Conservation (phyloP, 2,113 vertebrate genomes). For the Protobothrops mucrosquamatus region DNA sequence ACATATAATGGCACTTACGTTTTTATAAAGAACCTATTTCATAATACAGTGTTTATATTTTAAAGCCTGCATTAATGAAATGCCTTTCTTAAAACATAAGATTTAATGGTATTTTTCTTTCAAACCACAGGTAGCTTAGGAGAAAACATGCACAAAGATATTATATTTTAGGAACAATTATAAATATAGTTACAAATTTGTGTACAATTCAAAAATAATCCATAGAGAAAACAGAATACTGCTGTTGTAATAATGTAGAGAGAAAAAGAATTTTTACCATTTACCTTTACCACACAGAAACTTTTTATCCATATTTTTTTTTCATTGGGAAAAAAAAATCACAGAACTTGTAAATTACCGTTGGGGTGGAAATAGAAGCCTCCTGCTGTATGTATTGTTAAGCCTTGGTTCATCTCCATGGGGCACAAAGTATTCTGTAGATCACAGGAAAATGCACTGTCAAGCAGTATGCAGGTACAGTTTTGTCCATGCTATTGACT, state of each 20-base stretch:
- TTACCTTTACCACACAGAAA: neutral
- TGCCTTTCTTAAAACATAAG: neutral
- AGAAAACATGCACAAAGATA: neutral
- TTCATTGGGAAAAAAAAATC: neutral
- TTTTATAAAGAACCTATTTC: neutral
- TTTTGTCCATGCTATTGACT: neutral
- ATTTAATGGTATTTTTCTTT: neutral
- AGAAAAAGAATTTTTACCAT: neutral
- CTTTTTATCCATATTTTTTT: neutral
- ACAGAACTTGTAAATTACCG: neutral
- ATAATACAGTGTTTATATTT: neutral
- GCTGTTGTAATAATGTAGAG: neutral
- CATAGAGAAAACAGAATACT: neutral
- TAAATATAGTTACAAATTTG: neutral
- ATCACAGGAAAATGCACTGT: neutral
- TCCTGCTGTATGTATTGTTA: neutral
- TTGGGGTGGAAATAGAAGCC: neutral
- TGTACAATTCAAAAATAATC: neutral
- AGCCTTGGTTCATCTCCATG: neutral
- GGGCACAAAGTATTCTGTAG: neutral
- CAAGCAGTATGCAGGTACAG: neutral
- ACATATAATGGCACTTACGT: neutral
- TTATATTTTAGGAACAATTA: neutral
- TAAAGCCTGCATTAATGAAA: neutral
- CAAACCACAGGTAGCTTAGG: neutral